Conservation (phyloP, 2,797 vertebrate species). For the Lutjanus campechanus region DNA sequence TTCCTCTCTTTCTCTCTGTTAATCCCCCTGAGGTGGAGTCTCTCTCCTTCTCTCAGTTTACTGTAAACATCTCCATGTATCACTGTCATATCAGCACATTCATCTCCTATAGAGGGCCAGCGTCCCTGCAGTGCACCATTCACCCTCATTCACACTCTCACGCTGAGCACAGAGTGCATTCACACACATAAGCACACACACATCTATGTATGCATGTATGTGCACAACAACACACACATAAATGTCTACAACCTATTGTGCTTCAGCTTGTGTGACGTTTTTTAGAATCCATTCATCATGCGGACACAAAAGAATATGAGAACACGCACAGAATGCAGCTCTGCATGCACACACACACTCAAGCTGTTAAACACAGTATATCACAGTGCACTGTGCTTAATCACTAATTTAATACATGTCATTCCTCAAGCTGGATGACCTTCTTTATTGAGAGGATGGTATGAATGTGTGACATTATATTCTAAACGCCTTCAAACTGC, state of each 20-base stretch:
- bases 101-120: conserved; percentile 70
- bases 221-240: conserved; percentile 24
- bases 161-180: conserved; percentile 50
- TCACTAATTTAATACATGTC: conserved; percentile 5
- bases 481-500: background rate
- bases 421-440: conserved; percentile 6
- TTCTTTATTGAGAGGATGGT: background rate
- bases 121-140: conserved; percentile 69
- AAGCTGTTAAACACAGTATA: conserved; percentile 38
- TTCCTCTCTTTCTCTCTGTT: conserved; percentile 31
- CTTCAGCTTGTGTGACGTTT: conserved; percentile 36
- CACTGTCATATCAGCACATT: conserved; percentile 87
- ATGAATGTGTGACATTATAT: background rate
- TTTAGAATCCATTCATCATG: conserved; percentile 65
- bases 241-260: conserved; percentile 50
- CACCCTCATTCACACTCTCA: conserved; percentile 59
- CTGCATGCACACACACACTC: conserved; percentile 28
- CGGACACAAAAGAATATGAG: conserved; percentile 41
- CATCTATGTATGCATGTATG: conserved; percentile 33
- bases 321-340: conserved; percentile 32
- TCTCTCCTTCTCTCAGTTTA: conserved; percentile 60
- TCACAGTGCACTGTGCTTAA: conserved; percentile 26
- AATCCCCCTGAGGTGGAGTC: conserved; percentile 50
- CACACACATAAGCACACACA: conserved; percentile 38
- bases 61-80: conserved; percentile 87